Conservation (phyloP, 2,888 invertebrate species). For the Corbicula japonica region DNA sequence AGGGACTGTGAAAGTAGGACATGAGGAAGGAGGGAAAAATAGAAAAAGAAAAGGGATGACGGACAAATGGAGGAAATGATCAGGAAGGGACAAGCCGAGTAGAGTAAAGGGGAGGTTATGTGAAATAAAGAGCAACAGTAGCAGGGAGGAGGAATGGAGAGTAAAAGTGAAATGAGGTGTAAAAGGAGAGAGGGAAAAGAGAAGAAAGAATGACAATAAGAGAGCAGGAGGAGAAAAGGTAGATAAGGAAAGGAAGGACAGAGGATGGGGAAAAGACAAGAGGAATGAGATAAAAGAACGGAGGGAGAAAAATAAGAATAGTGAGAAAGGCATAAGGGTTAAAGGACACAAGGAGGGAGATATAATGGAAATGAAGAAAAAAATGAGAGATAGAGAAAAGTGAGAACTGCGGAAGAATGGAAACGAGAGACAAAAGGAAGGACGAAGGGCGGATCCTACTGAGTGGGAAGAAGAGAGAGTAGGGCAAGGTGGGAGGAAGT, state of each 20-base stretch:
- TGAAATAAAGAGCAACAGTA: too few relatives aligned
- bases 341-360: not conserved
- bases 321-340: not conserved
- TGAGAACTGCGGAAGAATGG: not conserved
- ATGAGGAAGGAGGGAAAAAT: too few relatives aligned
- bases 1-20: too few relatives aligned
- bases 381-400: not conserved
- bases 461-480: not conserved
- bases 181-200: not conserved
- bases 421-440: not conserved
- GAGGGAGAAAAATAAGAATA: not conserved
- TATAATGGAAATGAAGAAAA: not conserved
- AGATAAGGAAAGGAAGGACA: not conserved
- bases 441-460: not conserved
- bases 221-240: not conserved
- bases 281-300: not conserved
- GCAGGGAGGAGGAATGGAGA: too few relatives aligned
- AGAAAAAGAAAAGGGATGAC: too few relatives aligned
- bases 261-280: not conserved
- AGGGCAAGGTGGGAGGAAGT: not conserved
- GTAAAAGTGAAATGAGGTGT: too few relatives aligned
- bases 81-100: too few relatives aligned
- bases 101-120: too few relatives aligned
- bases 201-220: not conserved
- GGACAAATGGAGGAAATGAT: too few relatives aligned